Evolutionary conservation across 2,113 vertebrate genomes (phyloP).

Genomic region (Choloepus hoffmanni): DNA sequence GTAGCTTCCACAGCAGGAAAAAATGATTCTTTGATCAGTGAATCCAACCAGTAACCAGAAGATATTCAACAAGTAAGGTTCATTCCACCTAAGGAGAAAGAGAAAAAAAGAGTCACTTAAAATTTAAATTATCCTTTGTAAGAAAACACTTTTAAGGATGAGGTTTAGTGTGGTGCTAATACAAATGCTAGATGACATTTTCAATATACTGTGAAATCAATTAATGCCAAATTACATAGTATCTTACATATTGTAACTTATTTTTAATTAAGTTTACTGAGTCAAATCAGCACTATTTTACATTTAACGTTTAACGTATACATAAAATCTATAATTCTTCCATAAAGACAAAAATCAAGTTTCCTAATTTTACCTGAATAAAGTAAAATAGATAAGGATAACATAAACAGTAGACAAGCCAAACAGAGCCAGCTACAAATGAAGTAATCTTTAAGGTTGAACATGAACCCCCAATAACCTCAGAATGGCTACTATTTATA

Average conservation of each 20-base stretch:
- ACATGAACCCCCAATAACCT: neutral
- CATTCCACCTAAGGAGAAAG: slow-evolving; percentile 93
- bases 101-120: slow-evolving; percentile 59
- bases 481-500: slow-evolving; percentile 19
- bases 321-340: neutral
- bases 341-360: slow-evolving; percentile 2
- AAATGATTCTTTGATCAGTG: slow-evolving; percentile 85
- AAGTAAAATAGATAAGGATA: neutral
- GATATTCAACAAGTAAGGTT: slow-evolving; percentile 92
- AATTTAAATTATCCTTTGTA: slow-evolving; percentile 53
- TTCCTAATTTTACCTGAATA: slow-evolving; percentile 24
- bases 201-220: slow-evolving; percentile 35
- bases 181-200: slow-evolving; percentile 28
- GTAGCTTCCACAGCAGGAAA: slow-evolving; percentile 84
- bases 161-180: slow-evolving; percentile 12
- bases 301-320: neutral
- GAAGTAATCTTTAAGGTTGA: slow-evolving; percentile 22
- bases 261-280: neutral
- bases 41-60: slow-evolving; percentile 87
- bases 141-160: slow-evolving; percentile 2
- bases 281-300: neutral
- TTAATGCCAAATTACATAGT: neutral
- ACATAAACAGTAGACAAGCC: neutral
- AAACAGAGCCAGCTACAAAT: neutral
- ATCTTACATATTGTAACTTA: slow-evolving; percentile 44